Conservation (phyloP, 2,888 invertebrate species). For the Aphrophora alni region DNA sequence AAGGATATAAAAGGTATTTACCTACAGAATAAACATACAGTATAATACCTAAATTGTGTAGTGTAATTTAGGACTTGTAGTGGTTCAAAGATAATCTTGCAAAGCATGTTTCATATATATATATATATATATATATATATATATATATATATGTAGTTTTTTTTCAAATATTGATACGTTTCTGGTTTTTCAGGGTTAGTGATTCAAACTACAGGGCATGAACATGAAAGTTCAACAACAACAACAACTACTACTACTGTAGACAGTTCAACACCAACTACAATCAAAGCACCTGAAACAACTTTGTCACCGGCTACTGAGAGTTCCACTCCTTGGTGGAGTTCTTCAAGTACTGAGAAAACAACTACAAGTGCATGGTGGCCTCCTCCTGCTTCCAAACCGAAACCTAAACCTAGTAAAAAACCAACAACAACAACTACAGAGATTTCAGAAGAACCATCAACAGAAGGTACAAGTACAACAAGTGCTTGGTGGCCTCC, state of each 20-base stretch:
- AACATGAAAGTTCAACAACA: slow-evolving; percentile 40
- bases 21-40: too few relatives aligned
- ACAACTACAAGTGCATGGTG: slow-evolving; percentile 39
- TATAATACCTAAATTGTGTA: too few relatives aligned
- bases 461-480: slow-evolving; percentile 31
- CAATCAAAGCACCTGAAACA: neutral
- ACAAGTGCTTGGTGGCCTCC: slow-evolving; percentile 39
- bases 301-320: neutral
- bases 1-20: too few relatives aligned
- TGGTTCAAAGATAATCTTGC: too few relatives aligned
- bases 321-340: neutral
- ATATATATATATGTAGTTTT: too few relatives aligned
- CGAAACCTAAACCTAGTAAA: neutral
- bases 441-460: neutral
- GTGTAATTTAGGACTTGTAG: too few relatives aligned
- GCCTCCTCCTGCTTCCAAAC: slow-evolving; percentile 10
- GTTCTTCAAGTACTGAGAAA: slow-evolving; percentile 7
- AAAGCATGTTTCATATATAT: too few relatives aligned
- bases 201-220: slow-evolving; percentile 44
- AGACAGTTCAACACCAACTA: neutral
- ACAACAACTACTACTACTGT: slow-evolving; percentile 41
- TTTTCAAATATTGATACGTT: too few relatives aligned
- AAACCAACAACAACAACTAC: neutral
- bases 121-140: too few relatives aligned
- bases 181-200: slow-evolving; percentile 26